These are phyloP conservation scores for honey bee (Apis mellifera) DNA, from an alignment of 1,140 invertebrate genomes.

Conservation along the genomic window Amel_HAv3.1 CM009931.2:20992501-20993000, in stretches of 20 bases:
- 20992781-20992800: slow-evolving; percentile 45
- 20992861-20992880: slow-evolving; percentile 24
- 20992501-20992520: slow-evolving; percentile 35
- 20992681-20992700: slow-evolving; percentile 9
- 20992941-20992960: neutral
- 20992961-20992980: neutral
- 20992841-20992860: slow-evolving; percentile 38
- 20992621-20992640: slow-evolving; percentile 52
- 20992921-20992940: slow-evolving; percentile 33
- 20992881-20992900: slow-evolving; percentile 20
- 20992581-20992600: slow-evolving; percentile 21
- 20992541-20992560: slow-evolving; percentile 61
- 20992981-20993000: neutral
- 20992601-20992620: slow-evolving; percentile 47
- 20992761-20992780: neutral
- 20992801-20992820: slow-evolving; percentile 34
- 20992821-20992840: slow-evolving; percentile 61
- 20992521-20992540: slow-evolving; percentile 67
- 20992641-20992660: too few relatives aligned
- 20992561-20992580: slow-evolving; percentile 63
- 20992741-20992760: slow-evolving; percentile 38
- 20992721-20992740: slow-evolving; percentile 17
- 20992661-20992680: neutral
- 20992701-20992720: slow-evolving; percentile 52
- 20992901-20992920: slow-evolving; percentile 16